A percentile compares a stretch with the other conserved stretches of the same genome.
Conservation (phyloP, 1,140 invertebrate genomes). For the Zaprionus ornatus region DNA sequence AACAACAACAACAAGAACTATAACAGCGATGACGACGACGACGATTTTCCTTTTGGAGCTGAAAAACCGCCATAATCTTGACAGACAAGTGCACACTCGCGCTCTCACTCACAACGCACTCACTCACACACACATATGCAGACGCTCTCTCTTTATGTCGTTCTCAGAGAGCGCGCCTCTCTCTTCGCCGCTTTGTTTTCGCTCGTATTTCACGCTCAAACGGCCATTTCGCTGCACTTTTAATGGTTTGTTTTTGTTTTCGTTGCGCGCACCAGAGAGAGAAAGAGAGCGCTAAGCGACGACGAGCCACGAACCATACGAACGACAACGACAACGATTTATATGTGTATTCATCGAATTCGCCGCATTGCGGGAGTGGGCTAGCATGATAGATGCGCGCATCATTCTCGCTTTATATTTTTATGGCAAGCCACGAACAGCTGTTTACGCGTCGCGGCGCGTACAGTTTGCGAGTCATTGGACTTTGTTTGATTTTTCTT, state of each 20-base stretch:
- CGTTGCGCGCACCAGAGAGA: constrained; percentile 33
- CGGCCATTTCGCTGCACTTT: constrained; percentile 59
- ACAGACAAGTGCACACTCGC: constrained; percentile 73
- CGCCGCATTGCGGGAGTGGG: constrained; percentile 48
- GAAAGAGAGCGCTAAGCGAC: not conserved
- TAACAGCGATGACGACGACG: constrained; percentile 3
- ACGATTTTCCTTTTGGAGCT: constrained; percentile 36
- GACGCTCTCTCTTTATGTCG: not conserved
- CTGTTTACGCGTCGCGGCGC: constrained; percentile 44
- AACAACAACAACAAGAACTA: constrained; percentile 10
- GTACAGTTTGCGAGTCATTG: constrained; percentile 53
- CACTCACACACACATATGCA: constrained; percentile 13
- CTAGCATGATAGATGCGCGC: constrained; percentile 37
- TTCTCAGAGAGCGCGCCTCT: constrained; percentile 27
- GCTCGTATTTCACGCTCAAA: constrained; percentile 51
- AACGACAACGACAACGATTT: not conserved
- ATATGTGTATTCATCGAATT: constrained; percentile 15
- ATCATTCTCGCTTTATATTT: constrained; percentile 28
- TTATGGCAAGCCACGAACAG: constrained; percentile 66
- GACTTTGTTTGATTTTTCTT: constrained; percentile 5
- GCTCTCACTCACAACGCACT: constrained; percentile 28
- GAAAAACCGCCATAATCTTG: constrained; percentile 80
- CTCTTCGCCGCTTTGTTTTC: constrained; percentile 68
- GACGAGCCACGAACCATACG: not conserved
- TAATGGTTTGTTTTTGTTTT: constrained; percentile 77